phyloP scores from a whole-genome alignment of 2,797 vertebrate genomes.

The Furcifer pardalis region DNA sequence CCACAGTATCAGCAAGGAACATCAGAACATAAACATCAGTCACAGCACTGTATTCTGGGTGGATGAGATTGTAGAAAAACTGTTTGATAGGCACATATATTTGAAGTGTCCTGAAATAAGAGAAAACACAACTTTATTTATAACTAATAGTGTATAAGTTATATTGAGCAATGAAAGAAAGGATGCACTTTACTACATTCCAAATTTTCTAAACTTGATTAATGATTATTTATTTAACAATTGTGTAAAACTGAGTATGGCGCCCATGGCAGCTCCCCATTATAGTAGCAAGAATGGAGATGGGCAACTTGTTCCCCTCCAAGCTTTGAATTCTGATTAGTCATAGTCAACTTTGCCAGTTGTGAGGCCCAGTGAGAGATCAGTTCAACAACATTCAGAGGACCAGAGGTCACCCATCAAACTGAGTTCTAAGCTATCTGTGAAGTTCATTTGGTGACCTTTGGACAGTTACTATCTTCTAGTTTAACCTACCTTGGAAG shows the following conservation, averaged over 20 bases:
- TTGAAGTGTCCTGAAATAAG: conserved; percentile 84
- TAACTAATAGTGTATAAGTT: background rate
- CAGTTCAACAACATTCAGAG: too few species aligned
- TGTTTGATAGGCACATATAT: conserved; percentile 92
- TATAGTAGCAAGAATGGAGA: background rate
- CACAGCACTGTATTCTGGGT: conserved; percentile 97
- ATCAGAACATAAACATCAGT: conserved; percentile 98
- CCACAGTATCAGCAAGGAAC: conserved; percentile 96
- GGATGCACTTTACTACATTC: background rate
- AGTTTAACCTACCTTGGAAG: too few species aligned
- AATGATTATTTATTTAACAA: background rate
- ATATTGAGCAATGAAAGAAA: too few species aligned
- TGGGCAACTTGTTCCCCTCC: too few species aligned
- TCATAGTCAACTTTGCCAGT: too few species aligned
- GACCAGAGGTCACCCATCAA: too few species aligned
- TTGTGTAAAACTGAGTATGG: background rate
- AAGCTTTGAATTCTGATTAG: too few species aligned
- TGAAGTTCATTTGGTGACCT: too few species aligned
- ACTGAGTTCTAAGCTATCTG: too few species aligned
- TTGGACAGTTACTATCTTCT: too few species aligned
- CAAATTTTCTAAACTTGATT: background rate
- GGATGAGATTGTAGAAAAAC: conserved; percentile 97
- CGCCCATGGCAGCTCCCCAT: background rate
- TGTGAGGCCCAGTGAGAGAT: too few species aligned
- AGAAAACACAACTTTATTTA: conserved; percentile 21